Percentiles rank a stretch among this genome's conserved stretches.
Evolutionary conservation across 2,113 vertebrate genomes (phyloP).

Genomic region (Calonectris borealis): DNA sequence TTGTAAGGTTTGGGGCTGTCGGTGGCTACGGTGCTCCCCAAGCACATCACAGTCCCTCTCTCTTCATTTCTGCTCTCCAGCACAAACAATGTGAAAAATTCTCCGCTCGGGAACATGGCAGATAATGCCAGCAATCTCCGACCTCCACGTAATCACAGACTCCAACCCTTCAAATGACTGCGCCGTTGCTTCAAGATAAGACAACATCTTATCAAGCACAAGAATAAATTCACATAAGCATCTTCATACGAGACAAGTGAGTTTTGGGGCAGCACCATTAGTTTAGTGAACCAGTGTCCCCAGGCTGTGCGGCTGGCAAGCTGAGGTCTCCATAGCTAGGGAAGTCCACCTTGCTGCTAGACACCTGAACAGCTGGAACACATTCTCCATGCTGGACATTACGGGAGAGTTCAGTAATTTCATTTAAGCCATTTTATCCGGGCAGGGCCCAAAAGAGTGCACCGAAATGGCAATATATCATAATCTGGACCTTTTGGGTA

Average conservation of each 20-base stretch:
- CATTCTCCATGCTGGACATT: accelerated
- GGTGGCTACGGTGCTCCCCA: accelerated
- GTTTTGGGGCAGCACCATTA: not conserved
- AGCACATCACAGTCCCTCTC: not conserved
- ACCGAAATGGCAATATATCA: not conserved
- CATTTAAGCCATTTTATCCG: not conserved
- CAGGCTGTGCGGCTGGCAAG: not conserved
- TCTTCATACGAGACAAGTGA: not conserved
- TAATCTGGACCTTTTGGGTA: not conserved
- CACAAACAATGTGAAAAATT: accelerated
- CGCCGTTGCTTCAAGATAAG: not conserved
- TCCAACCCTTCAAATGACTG: not conserved
- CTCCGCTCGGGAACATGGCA: not conserved
- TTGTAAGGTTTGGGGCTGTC: not conserved
- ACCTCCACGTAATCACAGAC: accelerated
- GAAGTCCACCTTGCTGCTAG: not conserved
- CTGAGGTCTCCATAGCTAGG: not conserved
- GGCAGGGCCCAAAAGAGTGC: not conserved
- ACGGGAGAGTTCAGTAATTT: not conserved
- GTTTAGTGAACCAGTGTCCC: not conserved
- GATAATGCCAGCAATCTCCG: accelerated
- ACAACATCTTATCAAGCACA: not conserved
- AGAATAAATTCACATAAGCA: accelerated
- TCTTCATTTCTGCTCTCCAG: not conserved
- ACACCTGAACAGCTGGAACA: not conserved